Base-by-base conservation (phyloP, 2,113 vertebrate species). In the Petroica traversi region DNA sequence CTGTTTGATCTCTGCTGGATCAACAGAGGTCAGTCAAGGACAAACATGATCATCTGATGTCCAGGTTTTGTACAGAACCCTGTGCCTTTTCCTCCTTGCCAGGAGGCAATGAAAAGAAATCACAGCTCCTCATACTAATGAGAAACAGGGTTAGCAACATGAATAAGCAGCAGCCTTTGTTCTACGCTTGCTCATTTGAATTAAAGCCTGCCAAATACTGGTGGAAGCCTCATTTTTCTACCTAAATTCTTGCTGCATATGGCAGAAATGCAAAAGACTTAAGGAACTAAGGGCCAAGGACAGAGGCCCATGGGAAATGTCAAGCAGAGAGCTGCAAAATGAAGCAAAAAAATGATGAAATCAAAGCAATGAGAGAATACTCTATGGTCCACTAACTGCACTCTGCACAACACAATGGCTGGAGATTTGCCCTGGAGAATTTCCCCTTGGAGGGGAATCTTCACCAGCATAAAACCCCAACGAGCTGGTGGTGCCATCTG, bases 121-220 rank as follows among this genome's bases (percentile, higher is more conserved):
- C 72, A 69, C 88, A 85, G 77, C 45, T 83, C 87, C 63, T 92
- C 84, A 83, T 83, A 96, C 78, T 96, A 95, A 96, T 90, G 93
- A 96, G 95, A 80, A 97, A 84, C 85, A 86, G 59, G 72, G 88
- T 77, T 74, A 86, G 90, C 68, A 86, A 97, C 82, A 94, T 74
- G 82, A 97, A 97, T 85, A 96, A 97, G 72, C 51, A 55, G 49
- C 63, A 92, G 94, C 40, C 75, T 97, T 95, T 96, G 93, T 96
- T 96, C 90, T 94, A 26, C 1, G 18, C 31, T 86, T 86, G 86
- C 76, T 83, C 85, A 81, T 77, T 74, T 96, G 90, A 95, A 96
- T 96, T 88, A 88, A 92, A 92, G 79, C 51, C 93, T 93, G 88
- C 59, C 95, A 96, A 93, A 88, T 49, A 58, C 45, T 54, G 63